Conservation (phyloP, 2,113 vertebrate species). For the Zosterops lateralis region DNA sequence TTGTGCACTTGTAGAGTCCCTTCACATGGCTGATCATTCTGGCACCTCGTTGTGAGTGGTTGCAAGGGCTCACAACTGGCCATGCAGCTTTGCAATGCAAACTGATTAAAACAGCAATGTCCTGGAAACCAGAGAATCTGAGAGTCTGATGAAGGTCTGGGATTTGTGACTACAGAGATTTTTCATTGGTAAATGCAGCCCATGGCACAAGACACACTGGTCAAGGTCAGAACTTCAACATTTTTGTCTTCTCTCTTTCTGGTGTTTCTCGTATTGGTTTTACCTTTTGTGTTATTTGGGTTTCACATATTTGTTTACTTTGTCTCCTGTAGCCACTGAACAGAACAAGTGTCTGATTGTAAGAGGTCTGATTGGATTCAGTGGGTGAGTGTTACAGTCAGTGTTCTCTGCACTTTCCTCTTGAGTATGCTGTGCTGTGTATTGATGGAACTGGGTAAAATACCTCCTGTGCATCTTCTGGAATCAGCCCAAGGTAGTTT, state of each 20-base stretch:
- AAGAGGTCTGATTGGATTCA: not conserved
- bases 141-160: not conserved
- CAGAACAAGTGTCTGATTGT: not conserved
- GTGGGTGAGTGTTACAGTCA: not conserved
- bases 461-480: not conserved
- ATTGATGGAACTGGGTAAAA: not conserved
- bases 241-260: not conserved
- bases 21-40: accelerated
- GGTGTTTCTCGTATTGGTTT: not conserved
- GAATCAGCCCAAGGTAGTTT: not conserved
- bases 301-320: not conserved
- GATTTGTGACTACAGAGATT: not conserved
- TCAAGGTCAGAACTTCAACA: not conserved
- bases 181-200: not conserved
- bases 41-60: not conserved
- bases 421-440: not conserved
- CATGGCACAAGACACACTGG: accelerated
- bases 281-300: not conserved
- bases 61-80: not conserved
- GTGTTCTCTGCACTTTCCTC: not conserved
- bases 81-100: not conserved
- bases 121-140: not conserved
- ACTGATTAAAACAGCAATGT: not conserved
- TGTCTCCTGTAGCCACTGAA: not conserved
- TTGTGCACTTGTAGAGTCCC: not conserved